Conservation (phyloP, 1,140 invertebrate species). For the Aphaenogaster floridana region DNA sequence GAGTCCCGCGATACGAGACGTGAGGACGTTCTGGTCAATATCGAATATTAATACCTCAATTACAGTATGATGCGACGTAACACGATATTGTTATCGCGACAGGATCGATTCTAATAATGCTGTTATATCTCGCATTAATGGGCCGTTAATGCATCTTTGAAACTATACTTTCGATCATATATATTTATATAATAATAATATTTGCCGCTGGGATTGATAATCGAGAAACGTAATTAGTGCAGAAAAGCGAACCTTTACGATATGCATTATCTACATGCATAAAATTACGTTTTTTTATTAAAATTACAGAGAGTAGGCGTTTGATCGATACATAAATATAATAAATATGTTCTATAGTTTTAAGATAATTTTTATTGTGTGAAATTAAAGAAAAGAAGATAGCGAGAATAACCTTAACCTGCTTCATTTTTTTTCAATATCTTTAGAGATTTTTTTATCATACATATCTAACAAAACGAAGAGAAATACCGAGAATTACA, state of each 20-base stretch:
- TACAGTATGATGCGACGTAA: not conserved
- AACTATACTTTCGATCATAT: not conserved
- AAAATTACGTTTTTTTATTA: not conserved
- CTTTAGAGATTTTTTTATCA: not conserved
- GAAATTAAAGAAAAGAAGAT: not conserved
- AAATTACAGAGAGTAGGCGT: not conserved
- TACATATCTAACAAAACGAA: not conserved
- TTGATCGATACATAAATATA: not conserved
- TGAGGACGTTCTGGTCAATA: slow-evolving; percentile 8
- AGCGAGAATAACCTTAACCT: not conserved
- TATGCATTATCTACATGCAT: not conserved
- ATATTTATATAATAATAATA: slow-evolving; percentile 29
- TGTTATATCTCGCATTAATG: slow-evolving; percentile 35
- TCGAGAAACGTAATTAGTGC: not conserved
- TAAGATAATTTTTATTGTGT: not conserved
- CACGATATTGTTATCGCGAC: not conserved
- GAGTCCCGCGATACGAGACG: not conserved
- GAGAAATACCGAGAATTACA: slow-evolving; percentile 28
- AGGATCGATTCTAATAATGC: not conserved
- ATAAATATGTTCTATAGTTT: not conserved
- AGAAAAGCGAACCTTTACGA: not conserved
- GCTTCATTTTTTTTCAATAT: not conserved
- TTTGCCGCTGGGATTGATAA: not conserved
- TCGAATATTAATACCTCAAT: slow-evolving; percentile 35
- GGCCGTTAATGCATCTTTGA: slow-evolving; percentile 7